Evolutionary conservation across 2,797 vertebrate genomes (phyloP), one percentile per base, ranked within the genome.

Genomic region (Gobionotothen gibberifrons): DNA sequence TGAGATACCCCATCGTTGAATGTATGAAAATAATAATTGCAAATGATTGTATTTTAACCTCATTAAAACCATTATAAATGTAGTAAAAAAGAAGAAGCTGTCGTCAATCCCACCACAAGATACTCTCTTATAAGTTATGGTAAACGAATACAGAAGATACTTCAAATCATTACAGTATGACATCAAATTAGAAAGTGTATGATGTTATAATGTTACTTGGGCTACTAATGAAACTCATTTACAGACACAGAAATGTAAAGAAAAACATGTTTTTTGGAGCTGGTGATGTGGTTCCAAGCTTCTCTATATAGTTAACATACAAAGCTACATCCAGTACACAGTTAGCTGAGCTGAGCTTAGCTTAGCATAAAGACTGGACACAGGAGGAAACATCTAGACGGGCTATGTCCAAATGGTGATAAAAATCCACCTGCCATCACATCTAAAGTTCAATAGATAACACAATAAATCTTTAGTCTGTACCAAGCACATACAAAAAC

Each of bases 361-460:
- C 29, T 42, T 8, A 26, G 36, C n/a, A 42, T 56, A 21, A 72
- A 61, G 51, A 36, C 19, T 42, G 12, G 26, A 40, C 46, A 70
- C 48, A 47, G 10, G 40, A 76, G 60, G 49, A 74, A 21, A 55
- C 12, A 43, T 9, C 17, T 22, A 42, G 32, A 5, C 11, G 49
- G 39, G 46, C 44, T 72, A 60, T 43, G 32, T 19, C 22, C 13
- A 61, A 39, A 36, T 43, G 47, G 13, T 51, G 32, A 56, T 66
- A 29, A 60, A 6, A 68, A 68, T 8, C 32, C 8, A 0, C 11
- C 32, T 36, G 40, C 2, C 36, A 46, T 12, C 60, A 49, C 46
- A 13, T 42, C n/a, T 67, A 42, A 59, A 60, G 48, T 15, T 54
- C 14, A 47, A 17, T 63, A 36, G 43, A 63, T 53, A 63, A 58